phyloP scores from a whole-genome alignment of 2,113 vertebrate genomes.

The Periophthalmus modestus region DNA sequence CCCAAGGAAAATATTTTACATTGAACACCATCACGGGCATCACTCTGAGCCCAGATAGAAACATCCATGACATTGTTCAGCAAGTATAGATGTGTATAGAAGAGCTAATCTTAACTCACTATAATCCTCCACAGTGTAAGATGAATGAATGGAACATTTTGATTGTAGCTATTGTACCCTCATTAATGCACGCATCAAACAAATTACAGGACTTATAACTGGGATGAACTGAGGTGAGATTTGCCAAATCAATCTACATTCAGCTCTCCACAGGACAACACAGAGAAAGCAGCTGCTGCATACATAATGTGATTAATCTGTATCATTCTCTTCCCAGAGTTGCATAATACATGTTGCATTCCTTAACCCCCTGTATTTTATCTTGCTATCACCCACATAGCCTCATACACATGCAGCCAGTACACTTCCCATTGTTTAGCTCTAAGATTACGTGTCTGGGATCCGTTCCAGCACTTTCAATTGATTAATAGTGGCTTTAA shows the following conservation, averaged over 20 bases:
- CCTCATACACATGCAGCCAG: constrained; percentile 8
- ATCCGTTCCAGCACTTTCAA: constrained; percentile 69
- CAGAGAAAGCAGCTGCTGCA: too few relatives aligned
- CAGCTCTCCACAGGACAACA: background rate
- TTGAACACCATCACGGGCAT: too few relatives aligned
- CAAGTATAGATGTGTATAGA: background rate
- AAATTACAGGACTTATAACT: background rate
- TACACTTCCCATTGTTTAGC: constrained; percentile 49
- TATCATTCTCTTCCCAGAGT: background rate
- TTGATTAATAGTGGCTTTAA: constrained; percentile 77
- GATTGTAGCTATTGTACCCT: background rate
- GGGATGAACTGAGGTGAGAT: background rate
- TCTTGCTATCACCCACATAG: constrained; percentile 9
- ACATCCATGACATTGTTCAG: background rate
- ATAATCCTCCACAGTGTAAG: too few relatives aligned
- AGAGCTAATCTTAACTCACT: background rate
- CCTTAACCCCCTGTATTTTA: constrained; percentile 11
- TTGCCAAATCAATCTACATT: background rate
- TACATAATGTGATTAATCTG: constrained; percentile 1
- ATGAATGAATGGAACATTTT: background rate
- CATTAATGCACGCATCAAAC: background rate
- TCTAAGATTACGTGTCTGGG: constrained; percentile 59
- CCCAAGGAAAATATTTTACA: too few relatives aligned
- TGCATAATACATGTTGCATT: constrained; percentile 10
- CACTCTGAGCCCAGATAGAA: too few relatives aligned